Conservation (phyloP, 2,113 vertebrate species). For the Ailurus styani region DNA sequence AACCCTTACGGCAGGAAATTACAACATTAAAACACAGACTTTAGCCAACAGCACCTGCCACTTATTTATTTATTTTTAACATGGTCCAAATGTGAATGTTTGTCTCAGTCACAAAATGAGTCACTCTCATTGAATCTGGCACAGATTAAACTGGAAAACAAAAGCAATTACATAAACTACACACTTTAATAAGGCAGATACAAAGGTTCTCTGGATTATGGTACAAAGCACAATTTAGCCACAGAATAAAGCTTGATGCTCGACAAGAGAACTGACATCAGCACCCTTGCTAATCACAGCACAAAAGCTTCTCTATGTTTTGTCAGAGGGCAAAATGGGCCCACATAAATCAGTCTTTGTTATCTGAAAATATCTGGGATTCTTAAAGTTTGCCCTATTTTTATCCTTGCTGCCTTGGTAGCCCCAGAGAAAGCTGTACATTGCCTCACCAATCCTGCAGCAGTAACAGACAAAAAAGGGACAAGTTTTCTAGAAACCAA, state of each 20-base stretch:
- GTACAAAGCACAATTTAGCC: constrained; percentile 89
- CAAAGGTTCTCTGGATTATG: constrained; percentile 85
- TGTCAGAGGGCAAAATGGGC: constrained; percentile 79
- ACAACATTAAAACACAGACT: constrained; percentile 66
- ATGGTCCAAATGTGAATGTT: constrained; percentile 79
- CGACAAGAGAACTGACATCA: constrained; percentile 86
- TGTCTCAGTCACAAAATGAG: constrained; percentile 82
- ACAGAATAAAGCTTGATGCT: constrained; percentile 84
- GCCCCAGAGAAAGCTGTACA: constrained; percentile 42
- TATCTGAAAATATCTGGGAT: constrained; percentile 90
- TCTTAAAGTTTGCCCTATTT: constrained; percentile 89
- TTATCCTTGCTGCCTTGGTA: constrained; percentile 79
- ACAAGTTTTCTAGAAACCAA: constrained; percentile 32
- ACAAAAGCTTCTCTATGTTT: constrained; percentile 88
- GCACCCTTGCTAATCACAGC: constrained; percentile 84
- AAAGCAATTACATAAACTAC: constrained; percentile 86
- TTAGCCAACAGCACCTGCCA: constrained; percentile 82
- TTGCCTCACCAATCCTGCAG: constrained; percentile 45
- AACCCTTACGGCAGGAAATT: constrained; percentile 64
- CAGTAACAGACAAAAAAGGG: background rate
- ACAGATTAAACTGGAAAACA: constrained; percentile 80
- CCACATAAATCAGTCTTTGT: constrained; percentile 88
- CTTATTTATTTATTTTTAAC: constrained; percentile 80
- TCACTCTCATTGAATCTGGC: constrained; percentile 82
- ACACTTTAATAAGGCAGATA: constrained; percentile 83